A percentile compares a stretch with the other conserved stretches of the same genome.
Evolutionary conservation across 2,797 vertebrate species (phyloP).

Genomic region (Chaunax sp.): DNA sequence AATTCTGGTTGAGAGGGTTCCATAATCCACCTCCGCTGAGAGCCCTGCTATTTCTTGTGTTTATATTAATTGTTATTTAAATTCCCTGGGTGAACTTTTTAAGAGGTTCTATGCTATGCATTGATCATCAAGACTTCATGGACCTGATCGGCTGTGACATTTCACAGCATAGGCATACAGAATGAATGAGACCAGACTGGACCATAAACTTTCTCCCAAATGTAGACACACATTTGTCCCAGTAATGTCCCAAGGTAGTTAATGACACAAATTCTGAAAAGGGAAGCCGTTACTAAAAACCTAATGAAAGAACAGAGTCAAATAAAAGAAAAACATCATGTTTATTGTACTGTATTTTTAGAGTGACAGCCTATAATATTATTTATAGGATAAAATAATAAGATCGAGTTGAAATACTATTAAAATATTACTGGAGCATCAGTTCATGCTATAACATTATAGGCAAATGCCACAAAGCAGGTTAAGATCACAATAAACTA

Average conservation of each 20-base stretch:
- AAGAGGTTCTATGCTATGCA: neutral
- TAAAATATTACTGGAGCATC: neutral
- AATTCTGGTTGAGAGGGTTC: conserved; percentile 28
- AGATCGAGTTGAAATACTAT: neutral
- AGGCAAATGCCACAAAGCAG: no score
- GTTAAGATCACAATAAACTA: neutral
- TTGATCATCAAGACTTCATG: neutral
- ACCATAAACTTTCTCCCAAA: neutral
- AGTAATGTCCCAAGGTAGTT: no score
- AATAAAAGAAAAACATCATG: neutral
- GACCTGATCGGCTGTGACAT: neutral
- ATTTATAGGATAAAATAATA: neutral
- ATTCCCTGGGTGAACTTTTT: conserved; percentile 10
- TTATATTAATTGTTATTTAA: conserved; percentile 35
- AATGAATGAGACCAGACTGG: neutral
- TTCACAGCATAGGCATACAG: neutral
- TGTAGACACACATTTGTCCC: neutral
- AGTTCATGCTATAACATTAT: neutral
- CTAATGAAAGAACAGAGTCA: neutral
- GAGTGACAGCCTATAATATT: no score
- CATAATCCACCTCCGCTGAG: conserved; percentile 35
- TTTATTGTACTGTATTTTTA: neutral
- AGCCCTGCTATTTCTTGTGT: conserved; percentile 3
- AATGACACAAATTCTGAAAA: conserved; percentile 11
- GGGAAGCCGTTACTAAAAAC: neutral